A percentile compares a stretch with the other conserved stretches of the same genome.
Evolutionary conservation across 2,888 invertebrate genomes (phyloP).

Genomic region (Parapristionchus giblindavisi): DNA sequence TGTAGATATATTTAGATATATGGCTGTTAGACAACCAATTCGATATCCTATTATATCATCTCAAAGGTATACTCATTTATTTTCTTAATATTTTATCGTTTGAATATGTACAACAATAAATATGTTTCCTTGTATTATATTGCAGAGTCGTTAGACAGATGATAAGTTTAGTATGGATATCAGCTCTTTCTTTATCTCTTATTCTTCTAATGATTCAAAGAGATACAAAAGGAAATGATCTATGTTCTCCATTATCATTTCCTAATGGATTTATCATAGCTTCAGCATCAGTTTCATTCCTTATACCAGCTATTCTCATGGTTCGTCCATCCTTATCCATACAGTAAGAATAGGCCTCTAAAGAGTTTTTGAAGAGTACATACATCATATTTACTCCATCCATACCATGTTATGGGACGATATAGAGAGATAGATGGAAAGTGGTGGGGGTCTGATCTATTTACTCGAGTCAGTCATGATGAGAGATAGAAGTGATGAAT

Average conservation of each 20-base stretch:
- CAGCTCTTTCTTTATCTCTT: slow-evolving; percentile 3
- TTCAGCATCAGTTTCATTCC: slow-evolving; percentile 67
- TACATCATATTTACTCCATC: no score
- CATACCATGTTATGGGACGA: not conserved
- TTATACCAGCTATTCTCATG: slow-evolving; percentile 66
- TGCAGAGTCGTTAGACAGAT: slow-evolving; percentile 30
- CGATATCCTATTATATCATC: slow-evolving; percentile 87
- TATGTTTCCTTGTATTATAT: not conserved
- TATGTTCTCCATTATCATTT: slow-evolving; percentile 61
- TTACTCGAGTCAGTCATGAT: no score
- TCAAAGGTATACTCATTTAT: slow-evolving; percentile 50
- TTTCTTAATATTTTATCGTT: not conserved
- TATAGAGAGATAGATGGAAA: not conserved
- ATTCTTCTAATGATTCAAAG: slow-evolving; percentile 15
- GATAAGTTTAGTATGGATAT: slow-evolving; percentile 16
- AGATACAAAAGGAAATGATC: not conserved
- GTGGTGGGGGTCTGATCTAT: slow-evolving; percentile 5
- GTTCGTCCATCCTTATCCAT: slow-evolving; percentile 37
- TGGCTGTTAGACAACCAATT: slow-evolving; percentile 93
- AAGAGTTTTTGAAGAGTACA: no score
- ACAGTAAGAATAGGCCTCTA: no score
- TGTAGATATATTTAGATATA: slow-evolving; percentile 77
- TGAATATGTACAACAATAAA: not conserved
- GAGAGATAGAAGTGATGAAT: no score
- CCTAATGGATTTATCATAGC: slow-evolving; percentile 64